A percentile compares a stretch with the other conserved stretches of the same genome.
Conservation (phyloP, 2,888 invertebrate genomes). For the Brachylomia viminalis region DNA sequence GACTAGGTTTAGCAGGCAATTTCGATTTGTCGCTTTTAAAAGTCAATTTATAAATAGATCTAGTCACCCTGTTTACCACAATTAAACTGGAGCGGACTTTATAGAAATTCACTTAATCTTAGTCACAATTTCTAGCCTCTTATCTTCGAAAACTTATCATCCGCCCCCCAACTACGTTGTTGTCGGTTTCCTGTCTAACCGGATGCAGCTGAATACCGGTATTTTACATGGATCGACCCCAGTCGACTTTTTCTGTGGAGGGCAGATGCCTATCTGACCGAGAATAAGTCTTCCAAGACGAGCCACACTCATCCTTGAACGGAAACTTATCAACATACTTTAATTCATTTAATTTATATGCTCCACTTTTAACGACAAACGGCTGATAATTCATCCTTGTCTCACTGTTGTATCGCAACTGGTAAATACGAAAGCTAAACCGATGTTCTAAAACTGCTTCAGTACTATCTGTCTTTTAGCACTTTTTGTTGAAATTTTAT, state of each 20-base stretch:
- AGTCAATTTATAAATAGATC: background rate
- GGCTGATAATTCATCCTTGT: background rate
- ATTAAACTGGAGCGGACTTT: background rate
- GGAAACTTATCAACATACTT: background rate
- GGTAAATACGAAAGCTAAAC: slow-evolving; percentile 15
- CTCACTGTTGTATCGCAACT: slow-evolving; percentile 13
- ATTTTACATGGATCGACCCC: background rate
- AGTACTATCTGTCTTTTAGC: background rate
- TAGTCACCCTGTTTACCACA: slow-evolving; percentile 2
- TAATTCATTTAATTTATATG: background rate
- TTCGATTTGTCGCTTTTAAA: background rate
- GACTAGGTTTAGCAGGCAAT: background rate
- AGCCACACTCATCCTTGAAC: background rate
- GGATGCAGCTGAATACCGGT: background rate
- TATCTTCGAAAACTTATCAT: background rate
- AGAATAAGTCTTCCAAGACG: no score
- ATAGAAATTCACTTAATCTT: background rate
- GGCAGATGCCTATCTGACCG: no score
- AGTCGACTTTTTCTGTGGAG: background rate
- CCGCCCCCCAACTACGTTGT: background rate
- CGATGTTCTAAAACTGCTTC: slow-evolving; percentile 11
- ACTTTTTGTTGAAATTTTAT: background rate
- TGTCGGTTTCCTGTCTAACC: background rate
- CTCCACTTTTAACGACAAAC: slow-evolving; percentile 1
- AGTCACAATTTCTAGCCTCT: background rate